These are phyloP conservation scores for Nowickia ferox DNA, from an alignment of 2,888 invertebrate species.

Conservation along the genomic window DNA sequence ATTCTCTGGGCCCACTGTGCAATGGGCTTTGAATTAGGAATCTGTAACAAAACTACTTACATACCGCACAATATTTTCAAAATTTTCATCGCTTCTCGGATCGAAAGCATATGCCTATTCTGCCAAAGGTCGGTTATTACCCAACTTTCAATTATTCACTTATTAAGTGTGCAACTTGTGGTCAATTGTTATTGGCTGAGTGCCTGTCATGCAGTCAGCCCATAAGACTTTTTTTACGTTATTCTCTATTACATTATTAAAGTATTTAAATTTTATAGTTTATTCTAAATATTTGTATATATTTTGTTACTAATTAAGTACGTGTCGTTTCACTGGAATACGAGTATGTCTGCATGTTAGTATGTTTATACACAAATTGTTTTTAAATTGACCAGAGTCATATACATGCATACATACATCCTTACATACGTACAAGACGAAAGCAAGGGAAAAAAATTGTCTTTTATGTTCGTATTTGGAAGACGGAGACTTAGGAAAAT, in stretches of 20 bases:
- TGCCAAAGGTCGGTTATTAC: slow-evolving; percentile 1
- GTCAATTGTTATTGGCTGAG: slow-evolving; percentile 60
- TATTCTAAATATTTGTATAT: slow-evolving; percentile 39
- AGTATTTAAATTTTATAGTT: slow-evolving; percentile 46
- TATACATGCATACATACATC: neutral
- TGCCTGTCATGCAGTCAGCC: slow-evolving; percentile 49
- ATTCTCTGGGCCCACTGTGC: too few relatives aligned
- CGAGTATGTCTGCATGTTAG: neutral
- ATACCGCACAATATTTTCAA: too few relatives aligned
- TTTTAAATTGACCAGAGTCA: slow-evolving; percentile 59
- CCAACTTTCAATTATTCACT: slow-evolving; percentile 7
- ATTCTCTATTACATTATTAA: slow-evolving; percentile 57
- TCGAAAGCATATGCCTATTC: neutral
- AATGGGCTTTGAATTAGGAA: too few relatives aligned
- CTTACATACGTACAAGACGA: neutral
- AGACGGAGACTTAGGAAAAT: slow-evolving; percentile 62
- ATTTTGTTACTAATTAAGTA: slow-evolving; percentile 71
- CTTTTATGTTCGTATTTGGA: slow-evolving; percentile 29
- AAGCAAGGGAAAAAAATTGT: slow-evolving; percentile 16
- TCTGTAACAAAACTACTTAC: too few relatives aligned
- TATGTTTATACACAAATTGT: slow-evolving; percentile 43
- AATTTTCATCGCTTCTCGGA: neutral
- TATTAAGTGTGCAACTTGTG: slow-evolving; percentile 56
- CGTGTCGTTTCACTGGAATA: slow-evolving; percentile 57
- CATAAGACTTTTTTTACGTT: neutral